Evolutionary conservation across 2,888 invertebrate species (phyloP), one percentile per base, ranked within the genome.

Genomic region (Frankliniella intonsa): DNA sequence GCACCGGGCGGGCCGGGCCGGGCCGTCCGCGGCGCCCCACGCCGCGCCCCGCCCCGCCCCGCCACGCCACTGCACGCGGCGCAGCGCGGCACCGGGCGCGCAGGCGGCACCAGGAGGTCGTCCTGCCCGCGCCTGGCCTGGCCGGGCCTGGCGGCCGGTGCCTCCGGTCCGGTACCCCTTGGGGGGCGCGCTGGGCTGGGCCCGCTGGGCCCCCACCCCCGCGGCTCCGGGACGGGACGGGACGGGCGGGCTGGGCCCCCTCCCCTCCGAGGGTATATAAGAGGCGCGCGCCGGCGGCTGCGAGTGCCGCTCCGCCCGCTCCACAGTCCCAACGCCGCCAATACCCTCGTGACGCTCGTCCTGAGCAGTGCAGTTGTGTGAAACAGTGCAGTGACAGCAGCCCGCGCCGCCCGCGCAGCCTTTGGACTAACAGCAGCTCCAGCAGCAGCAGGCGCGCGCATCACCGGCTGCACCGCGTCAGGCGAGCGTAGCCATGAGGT

Each of bases 401-500:
- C 8, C 11, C 25, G 69, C 25, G 69, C 25, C 2, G 12, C 22
- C 1, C 25, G 22, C 25, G 69, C 22, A 76, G 12, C 69, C 69
- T n/a, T 22, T 76, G 69, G 69, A 76, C 69, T 76, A 22, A 76
- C 69, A 69, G 19, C 65, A 65, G 17, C 69, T 8, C 55, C 55
- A 14, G 55, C 55, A 55, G 55, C 55, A 55, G n/a, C n/a, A n/a
- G n/a, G n/a, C 55, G 51, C 12, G 55, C 14, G 19, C 25, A 25
- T 22, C 22, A 25, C 69, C 22, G 25, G 25, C 69, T 76, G 69
- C 69, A 22, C 69, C 22, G 69, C 69, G 69, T 25, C 69, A 76
- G 69, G 69, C 69, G 69, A 76, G 69, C 69, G 69, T 25, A 76
- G 69, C 69, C 69, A 76, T 76, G 69, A 76, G 69, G 69, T 76